Percentiles rank a stretch among this genome's conserved stretches.
These are phyloP conservation scores for Hybos culiciformis DNA, from an alignment of 2,888 invertebrate genomes.

Conservation along the genomic window DNA sequence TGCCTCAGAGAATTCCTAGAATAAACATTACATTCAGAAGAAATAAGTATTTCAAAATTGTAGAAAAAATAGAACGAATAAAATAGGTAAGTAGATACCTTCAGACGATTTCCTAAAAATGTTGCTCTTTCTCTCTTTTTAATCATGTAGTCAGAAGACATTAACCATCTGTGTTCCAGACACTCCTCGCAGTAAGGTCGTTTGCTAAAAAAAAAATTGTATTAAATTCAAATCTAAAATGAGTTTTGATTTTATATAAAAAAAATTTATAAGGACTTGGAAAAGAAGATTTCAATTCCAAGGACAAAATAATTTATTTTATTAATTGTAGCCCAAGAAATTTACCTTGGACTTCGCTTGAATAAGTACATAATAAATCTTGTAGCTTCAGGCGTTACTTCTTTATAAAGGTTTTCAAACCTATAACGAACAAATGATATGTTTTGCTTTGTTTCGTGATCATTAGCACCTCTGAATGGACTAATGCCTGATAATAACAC, in stretches of 20 bases:
- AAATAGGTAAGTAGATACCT: constrained; percentile 37
- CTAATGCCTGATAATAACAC: constrained; percentile 83
- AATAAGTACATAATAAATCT: constrained; percentile 91
- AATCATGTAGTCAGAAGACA: constrained; percentile 84
- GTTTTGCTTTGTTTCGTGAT: constrained; percentile 78
- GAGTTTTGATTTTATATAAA: not conserved
- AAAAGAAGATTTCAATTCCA: not conserved
- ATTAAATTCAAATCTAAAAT: not conserved
- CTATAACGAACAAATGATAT: constrained; percentile 84
- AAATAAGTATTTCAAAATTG: not conserved
- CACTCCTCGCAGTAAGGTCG: constrained; percentile 89
- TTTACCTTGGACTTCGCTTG: constrained; percentile 82
- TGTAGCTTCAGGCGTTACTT: constrained; percentile 84
- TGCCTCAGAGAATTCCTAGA: constrained; percentile 61
- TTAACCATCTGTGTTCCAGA: constrained; percentile 90
- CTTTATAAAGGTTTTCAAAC: constrained; percentile 87
- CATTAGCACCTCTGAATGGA: constrained; percentile 74
- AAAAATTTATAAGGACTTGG: not conserved
- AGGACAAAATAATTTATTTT: not conserved
- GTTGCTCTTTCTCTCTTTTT: constrained; percentile 78
- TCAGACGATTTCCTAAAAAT: constrained; percentile 71
- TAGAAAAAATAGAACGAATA: not conserved
- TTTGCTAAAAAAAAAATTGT: constrained; percentile 48
- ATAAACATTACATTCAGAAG: not conserved
- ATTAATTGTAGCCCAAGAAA: constrained; percentile 10